Conservation (phyloP, 2,797 vertebrate species). For the Protosalanx chinensis region DNA sequence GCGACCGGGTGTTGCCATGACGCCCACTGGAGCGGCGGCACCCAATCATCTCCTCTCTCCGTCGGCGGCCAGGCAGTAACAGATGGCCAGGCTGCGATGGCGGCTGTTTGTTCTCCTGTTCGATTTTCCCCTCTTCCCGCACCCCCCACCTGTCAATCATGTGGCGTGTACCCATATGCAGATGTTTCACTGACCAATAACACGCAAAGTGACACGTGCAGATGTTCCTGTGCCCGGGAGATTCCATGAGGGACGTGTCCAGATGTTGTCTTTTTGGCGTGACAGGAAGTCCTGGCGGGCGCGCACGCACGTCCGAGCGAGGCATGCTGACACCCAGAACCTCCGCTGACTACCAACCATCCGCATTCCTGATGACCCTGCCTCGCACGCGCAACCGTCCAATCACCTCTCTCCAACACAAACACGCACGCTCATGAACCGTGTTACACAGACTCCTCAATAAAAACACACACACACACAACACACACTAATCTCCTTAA, state of each 20-base stretch:
- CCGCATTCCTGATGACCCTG: too few relatives aligned
- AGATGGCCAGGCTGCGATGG: too few relatives aligned
- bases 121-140: not conserved
- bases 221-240: constrained; percentile 50
- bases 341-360: not conserved
- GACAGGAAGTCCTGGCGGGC: constrained; percentile 17
- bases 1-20: not conserved
- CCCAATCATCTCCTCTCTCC: too few relatives aligned
- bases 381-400: too few relatives aligned
- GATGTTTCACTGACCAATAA: constrained; percentile 38
- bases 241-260: constrained; percentile 41
- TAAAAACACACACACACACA: not conserved
- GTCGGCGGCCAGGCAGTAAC: too few relatives aligned
- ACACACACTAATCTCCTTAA: not conserved
- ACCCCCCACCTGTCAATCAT: constrained; percentile 19
- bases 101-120: too few relatives aligned
- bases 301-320: not conserved
- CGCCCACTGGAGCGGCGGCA: not conserved
- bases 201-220: constrained; percentile 38
- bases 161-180: constrained; percentile 20
- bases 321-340: not conserved
- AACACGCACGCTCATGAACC: not conserved
- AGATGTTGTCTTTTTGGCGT: constrained; percentile 45
- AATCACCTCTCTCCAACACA: too few relatives aligned
- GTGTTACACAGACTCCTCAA: not conserved